Evolutionary conservation across 2,797 vertebrate species (phyloP), one percentile per base, ranked within the genome.

Genomic region (Lagorchestes hirsutus): DNA sequence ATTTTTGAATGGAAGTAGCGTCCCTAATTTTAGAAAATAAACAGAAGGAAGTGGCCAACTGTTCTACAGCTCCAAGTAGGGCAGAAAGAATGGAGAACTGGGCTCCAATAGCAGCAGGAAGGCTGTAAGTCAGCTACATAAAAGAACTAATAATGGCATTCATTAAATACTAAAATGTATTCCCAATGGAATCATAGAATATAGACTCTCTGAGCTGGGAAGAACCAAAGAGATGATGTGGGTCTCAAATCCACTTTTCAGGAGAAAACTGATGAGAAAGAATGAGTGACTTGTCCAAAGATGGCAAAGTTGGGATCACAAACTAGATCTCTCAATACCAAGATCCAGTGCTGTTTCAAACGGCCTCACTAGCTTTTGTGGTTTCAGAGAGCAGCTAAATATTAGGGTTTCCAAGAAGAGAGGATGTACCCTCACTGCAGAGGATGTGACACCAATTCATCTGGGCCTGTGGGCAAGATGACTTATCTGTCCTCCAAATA

Each of bases 321-420:
- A 74, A 18, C 12, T 93, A 90, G 5, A 29, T n/a, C 46, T 87
- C 54, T 46, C n/a, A 22, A 59, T 2, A 46, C 74, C 28, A 3
- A 92, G 90, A 91, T 55, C 90, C 2, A 40, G 54, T 1, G 12
- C 24, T 50, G 24, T 28, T 87, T 11, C 22, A 87, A 82, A 87
- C 1, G 0, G 27, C 50, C 90, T 46, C 14, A 5, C 16, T 1
- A 90, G 87, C 46, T n/a, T 57, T 1, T 94, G 97, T 95, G 97
- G 98, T 96, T 97, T 97, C 40, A 29, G 13, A 12, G 2, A 34
- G 59, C 13, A 27, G 55, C 67, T 18, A 0, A 34, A 90, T 74
- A 94, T 22, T 9, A 96, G 56, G 31, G 56, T 46, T 97, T 97
- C 97, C 94, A 93, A 91, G 97, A 97, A 97, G 91, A 92, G 24